Evolutionary conservation across 2,113 vertebrate species (phyloP), one percentile per base, ranked within the genome.

Genomic region (Chunga burmeisteri): DNA sequence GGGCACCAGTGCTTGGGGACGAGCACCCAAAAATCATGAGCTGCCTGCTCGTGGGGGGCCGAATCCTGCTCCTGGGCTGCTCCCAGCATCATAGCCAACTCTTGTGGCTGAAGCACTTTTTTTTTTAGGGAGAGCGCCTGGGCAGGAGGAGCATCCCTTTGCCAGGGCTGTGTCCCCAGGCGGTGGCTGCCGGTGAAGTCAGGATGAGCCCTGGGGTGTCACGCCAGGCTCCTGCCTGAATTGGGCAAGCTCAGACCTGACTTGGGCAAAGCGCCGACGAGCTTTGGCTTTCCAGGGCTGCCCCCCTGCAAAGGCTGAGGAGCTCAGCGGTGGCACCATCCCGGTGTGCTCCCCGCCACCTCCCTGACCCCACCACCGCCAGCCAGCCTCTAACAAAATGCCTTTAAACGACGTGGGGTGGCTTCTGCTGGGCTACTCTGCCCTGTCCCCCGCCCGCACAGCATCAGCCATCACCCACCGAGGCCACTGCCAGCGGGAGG

Each of bases 271-370:
- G 62, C 74, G 52, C 14, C 46, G 2, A 8, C 0, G 1, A 38
- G 42, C 36, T 79, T 77, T 58, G 59, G 22, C 44, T 61, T 73
- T 49, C 25, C n/a, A 15, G 75, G 44, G n/a, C 68, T 59, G 77
- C 63, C 38, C 68, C 70, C 1, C 0, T 6, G 70, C 49, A 9
- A 53, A 66, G 40, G 38, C 3, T 1, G 40, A 22, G 63, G 67
- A 83, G 83, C 36, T 27, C 8, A 2, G 47, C 4, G 2, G 49
- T 71, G 72, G 21, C 84, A 71, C 53, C 32, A 21, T 49, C 81
- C 55, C 0, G 0, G 6, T 2, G 6, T 42, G 34, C 23, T 66
- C 61, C 66, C 6, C 0, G 2, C 78, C 61, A 21, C 44, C 32
- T 52, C 56, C 61, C 86, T 0, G 5, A 19, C 59, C 46, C 47